Conservation (phyloP, 2,797 vertebrate genomes). For the Diglossa cyanea region DNA sequence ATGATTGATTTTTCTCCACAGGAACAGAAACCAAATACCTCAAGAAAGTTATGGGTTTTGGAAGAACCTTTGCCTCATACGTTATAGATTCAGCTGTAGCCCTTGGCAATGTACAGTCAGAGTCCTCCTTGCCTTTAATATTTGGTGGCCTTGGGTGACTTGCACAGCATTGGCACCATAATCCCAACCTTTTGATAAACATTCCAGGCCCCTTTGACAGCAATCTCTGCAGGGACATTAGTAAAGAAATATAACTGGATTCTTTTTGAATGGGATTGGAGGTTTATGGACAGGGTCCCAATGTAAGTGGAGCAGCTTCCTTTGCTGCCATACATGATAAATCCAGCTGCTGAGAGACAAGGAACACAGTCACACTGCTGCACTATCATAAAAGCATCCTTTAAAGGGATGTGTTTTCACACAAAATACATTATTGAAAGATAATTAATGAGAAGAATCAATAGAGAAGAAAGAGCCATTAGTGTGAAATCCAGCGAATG, state of each 20-base stretch:
- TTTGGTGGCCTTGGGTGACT: background rate
- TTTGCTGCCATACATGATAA: background rate
- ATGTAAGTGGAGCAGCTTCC: background rate
- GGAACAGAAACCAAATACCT: background rate
- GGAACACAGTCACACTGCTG: background rate
- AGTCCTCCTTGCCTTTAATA: background rate
- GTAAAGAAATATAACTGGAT: background rate
- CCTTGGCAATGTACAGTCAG: background rate
- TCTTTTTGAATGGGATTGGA: background rate
- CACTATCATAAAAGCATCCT: background rate
- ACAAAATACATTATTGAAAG: conserved; percentile 14
- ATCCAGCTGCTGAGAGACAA: background rate
- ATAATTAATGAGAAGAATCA: conserved; percentile 59
- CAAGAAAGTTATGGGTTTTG: background rate
- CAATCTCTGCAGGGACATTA: background rate
- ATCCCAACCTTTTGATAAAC: background rate
- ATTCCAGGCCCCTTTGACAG: background rate
- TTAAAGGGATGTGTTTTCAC: background rate
- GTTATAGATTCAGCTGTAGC: background rate
- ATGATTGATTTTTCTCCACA: background rate
- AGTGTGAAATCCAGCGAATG: conserved; percentile 32
- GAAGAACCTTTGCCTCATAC: background rate
- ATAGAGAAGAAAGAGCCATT: conserved; percentile 52
- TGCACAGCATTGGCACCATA: fast-evolving
- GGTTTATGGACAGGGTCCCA: background rate